A percentile compares a stretch with the other conserved stretches of the same genome.
Evolutionary conservation across 2,797 vertebrate species (phyloP).

Genomic region (Peromyscus attwateri): DNA sequence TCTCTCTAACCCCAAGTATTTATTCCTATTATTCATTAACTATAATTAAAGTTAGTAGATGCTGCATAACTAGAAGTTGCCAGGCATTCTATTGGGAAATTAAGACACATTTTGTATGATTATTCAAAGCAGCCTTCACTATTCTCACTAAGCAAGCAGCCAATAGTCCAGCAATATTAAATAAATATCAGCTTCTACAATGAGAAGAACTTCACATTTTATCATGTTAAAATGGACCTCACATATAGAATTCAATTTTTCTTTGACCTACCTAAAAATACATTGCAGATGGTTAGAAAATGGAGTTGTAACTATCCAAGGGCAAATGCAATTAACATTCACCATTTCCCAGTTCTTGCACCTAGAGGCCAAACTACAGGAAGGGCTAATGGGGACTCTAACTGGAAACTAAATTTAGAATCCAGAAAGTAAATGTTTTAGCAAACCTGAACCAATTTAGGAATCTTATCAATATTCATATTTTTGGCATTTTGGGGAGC

Average conservation of each 20-base stretch:
- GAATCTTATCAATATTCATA: constrained; percentile 62
- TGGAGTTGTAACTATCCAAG: background rate
- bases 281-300: background rate
- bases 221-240: background rate
- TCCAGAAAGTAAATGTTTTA: constrained; percentile 21
- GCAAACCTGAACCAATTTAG: background rate
- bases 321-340: constrained; percentile 49
- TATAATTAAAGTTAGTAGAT: background rate
- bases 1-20: background rate
- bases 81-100: background rate
- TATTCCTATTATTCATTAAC: background rate
- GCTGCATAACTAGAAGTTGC: background rate
- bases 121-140: background rate
- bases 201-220: background rate
- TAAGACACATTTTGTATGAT: background rate
- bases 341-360: background rate
- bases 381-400: background rate
- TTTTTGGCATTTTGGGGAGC: constrained; percentile 40
- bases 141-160: background rate
- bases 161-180: background rate
- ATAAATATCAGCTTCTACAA: background rate
- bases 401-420: constrained; percentile 21
- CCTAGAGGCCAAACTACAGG: background rate
- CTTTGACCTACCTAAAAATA: constrained; percentile 15
- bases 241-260: background rate